Base-by-base conservation (phyloP, 2,797 vertebrate genomes). In the Furcifer pardalis region DNA sequence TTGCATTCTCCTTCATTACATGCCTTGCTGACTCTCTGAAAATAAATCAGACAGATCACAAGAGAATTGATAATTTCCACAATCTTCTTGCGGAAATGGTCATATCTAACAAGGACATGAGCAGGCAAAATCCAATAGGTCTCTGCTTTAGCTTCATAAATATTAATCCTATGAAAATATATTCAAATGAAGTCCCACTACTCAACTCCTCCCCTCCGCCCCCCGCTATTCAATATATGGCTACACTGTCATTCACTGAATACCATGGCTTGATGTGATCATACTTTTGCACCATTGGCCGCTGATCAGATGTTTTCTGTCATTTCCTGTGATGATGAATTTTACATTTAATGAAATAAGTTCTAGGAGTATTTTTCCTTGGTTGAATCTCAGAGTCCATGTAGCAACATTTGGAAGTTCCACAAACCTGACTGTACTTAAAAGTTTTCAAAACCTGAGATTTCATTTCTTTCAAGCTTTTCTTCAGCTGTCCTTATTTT, bases 51-150 rank as follows among this genome's bases (percentile, higher is more conserved):
- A 7, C 0, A 17, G 59, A 59, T 52, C 42, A 35, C 81, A 52
- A 59, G 59, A 37, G 15, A 2, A 1, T 37, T 7, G 1, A 17
- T 15, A 21, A n/a, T 44, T 77, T 30, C 46, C 30, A 17, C 8
- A 1, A 4, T 10, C 0, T 0, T 77, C 40, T 71, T 71, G 37
- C 37, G 10, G 40, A 46, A 49, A 76, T 60, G 56, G 15, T 46
- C 4, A 37, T 44, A 12, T 7, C 88, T 4, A 7, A 25, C n/a
- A 4, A 44, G 30, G 17, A 15, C 75, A 8, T 2, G 30, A 42
- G n/a, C n/a, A 37, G 59, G 35, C 2, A 10, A 9, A 35, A 21
- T 0, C 46, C 59, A 0, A 0, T 0, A 2, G 5, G 5, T n/a
- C 44, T 42, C 17, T 1, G 0, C 0, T 27, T 71, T 42, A 1